A percentile compares a stretch with the other conserved stretches of the same genome.
These are phyloP conservation scores for Hypocryptadius cinnamomeus DNA, from an alignment of 2,113 vertebrate species.

Conservation along the genomic window DNA sequence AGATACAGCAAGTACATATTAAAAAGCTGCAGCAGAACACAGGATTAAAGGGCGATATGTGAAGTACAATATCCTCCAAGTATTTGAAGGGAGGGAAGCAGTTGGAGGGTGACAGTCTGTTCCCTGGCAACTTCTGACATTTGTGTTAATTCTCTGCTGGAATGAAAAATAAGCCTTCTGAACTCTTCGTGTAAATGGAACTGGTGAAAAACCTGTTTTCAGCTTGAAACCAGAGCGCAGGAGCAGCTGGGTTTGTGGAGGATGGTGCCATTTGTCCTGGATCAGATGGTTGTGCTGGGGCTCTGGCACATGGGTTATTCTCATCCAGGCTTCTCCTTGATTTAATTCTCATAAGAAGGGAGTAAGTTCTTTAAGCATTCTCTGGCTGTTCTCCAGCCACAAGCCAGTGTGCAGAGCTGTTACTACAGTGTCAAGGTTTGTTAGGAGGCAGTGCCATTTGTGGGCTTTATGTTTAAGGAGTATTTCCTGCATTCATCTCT, in stretches of 20 bases:
- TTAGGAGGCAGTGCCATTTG: not conserved
- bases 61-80: constrained; percentile 41
- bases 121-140: constrained; percentile 60
- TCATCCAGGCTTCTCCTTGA: not conserved
- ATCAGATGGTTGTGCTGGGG: not conserved
- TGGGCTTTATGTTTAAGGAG: not conserved
- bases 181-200: constrained; percentile 47
- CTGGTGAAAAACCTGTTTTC: constrained; percentile 44
- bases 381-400: not conserved
- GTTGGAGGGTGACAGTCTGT: constrained; percentile 63
- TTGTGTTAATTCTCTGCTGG: constrained; percentile 59
- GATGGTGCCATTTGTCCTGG: constrained; percentile 5
- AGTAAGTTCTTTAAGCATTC: not conserved
- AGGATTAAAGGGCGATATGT: constrained; percentile 23
- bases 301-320: not conserved
- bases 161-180: constrained; percentile 57
- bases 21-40: constrained; percentile 45
- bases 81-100: constrained; percentile 28
- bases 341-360: not conserved
- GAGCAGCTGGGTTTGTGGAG: constrained; percentile 18
- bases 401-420: not conserved
- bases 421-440: not conserved
- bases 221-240: not conserved
- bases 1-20: constrained; percentile 33
- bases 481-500: not conserved